Conservation (phyloP, 2,888 invertebrate genomes). For the Drosophila sordidula region DNA sequence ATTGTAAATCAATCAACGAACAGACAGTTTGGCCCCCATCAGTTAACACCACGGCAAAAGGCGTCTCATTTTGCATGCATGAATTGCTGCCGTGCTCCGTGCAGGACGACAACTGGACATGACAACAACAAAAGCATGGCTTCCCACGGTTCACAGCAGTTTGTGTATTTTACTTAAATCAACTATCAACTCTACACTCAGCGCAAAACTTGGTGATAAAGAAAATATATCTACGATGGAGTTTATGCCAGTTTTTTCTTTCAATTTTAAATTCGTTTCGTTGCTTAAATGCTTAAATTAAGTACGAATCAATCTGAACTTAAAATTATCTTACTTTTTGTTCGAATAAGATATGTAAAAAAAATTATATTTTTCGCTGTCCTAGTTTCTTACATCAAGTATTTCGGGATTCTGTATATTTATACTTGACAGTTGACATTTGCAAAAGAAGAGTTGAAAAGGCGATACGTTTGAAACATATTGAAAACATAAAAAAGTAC, state of each 20-base stretch:
- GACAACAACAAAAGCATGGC: slow-evolving; percentile 4
- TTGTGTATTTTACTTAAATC: slow-evolving; percentile 25
- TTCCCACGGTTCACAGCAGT: background rate
- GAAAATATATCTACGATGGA: too few species aligned
- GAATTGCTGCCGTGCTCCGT: slow-evolving; percentile 16
- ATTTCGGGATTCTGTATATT: background rate
- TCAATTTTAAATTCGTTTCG: too few species aligned
- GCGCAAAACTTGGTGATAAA: background rate
- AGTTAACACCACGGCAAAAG: background rate
- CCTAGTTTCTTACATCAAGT: too few species aligned
- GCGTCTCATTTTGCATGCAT: slow-evolving; percentile 52
- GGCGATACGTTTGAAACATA: too few species aligned
- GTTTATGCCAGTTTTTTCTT: too few species aligned
- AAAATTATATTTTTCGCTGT: too few species aligned
- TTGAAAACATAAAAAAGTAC: slow-evolving; percentile 28
- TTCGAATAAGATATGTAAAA: too few species aligned
- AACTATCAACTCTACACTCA: background rate
- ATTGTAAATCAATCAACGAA: slow-evolving; percentile 69
- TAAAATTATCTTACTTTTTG: too few species aligned
- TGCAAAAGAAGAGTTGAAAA: slow-evolving; percentile 28
- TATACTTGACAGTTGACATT: slow-evolving; percentile 73
- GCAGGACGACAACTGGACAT: slow-evolving; percentile 2
- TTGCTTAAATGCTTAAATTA: too few species aligned
- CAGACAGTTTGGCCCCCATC: slow-evolving; percentile 15
- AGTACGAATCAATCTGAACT: too few species aligned